These are phyloP conservation scores for Sebastolobus alascanus DNA, from an alignment of 2,797 vertebrate species.

Conservation along the genomic window DNA sequence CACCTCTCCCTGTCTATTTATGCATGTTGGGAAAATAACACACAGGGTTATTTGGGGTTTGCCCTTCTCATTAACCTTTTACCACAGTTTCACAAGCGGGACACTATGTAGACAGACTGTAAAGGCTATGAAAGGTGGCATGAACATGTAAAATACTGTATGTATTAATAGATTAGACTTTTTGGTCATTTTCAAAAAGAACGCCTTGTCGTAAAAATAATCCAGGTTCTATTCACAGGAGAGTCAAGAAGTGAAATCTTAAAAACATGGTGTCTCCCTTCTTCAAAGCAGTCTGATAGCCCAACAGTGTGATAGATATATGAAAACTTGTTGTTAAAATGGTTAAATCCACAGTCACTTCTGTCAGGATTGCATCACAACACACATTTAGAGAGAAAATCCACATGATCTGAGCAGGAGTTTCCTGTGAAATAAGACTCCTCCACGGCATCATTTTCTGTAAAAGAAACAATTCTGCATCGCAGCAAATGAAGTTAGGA, in stretches of 20 bases:
- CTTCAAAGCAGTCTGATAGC: not conserved
- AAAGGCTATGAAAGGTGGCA: not conserved
- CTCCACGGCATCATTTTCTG: conserved; percentile 39
- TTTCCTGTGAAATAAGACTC: conserved; percentile 62
- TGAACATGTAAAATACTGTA: not conserved
- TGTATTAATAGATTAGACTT: not conserved
- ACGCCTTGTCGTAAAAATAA: not conserved
- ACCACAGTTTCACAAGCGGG: conserved; percentile 6
- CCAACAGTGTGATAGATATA: not conserved
- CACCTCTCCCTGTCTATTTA: conserved; percentile 64
- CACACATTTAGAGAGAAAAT: conserved; percentile 31
- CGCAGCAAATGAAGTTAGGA: conserved; percentile 46
- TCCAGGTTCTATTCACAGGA: not conserved
- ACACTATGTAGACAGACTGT: not conserved
- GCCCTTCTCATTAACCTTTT: conserved; percentile 33
- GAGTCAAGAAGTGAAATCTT: not conserved
- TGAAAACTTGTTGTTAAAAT: not conserved
- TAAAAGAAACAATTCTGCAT: conserved; percentile 12
- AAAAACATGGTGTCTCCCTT: not conserved
- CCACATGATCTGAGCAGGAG: conserved; percentile 38
- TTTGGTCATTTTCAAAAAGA: not conserved
- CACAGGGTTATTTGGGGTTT: conserved; percentile 57
- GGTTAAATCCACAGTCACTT: conserved; percentile 20
- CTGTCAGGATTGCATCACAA: conserved; percentile 35
- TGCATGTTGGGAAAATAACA: conserved; percentile 49